A percentile compares a stretch with the other conserved stretches of the same genome.
Evolutionary conservation across 92 coral and sea anemone genomes (phyloP).

Genomic region (Umimayanthus kanabou): DNA sequence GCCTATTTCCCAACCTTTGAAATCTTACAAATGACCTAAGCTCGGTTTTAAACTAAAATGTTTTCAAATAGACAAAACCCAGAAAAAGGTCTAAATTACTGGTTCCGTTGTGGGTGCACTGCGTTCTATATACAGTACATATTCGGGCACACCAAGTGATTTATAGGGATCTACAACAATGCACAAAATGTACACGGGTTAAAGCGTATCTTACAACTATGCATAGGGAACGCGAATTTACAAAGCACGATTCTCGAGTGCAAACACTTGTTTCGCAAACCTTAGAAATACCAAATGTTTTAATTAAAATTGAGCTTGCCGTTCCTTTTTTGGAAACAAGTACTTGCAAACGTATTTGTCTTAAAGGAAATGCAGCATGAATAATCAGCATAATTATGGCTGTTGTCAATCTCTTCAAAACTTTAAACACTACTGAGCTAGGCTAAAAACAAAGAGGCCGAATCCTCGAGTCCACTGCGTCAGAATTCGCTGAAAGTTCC

Average conservation of each 20-base stretch:
- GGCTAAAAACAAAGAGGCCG: no score
- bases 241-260: neutral
- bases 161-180: neutral
- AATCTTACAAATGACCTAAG: neutral
- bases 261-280: neutral
- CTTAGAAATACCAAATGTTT: neutral
- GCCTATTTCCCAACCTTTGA: neutral
- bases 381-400: neutral
- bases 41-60: slow-evolving; percentile 21
- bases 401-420: neutral
- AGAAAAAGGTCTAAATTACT: neutral
- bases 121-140: slow-evolving; percentile 11
- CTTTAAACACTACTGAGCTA: no score
- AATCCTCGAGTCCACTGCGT: no score
- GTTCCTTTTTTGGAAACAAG: neutral
- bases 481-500: no score
- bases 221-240: slow-evolving; percentile 9
- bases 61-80: slow-evolving; percentile 8
- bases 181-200: neutral
- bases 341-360: neutral
- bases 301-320: no score
- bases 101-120: neutral
- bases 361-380: neutral
- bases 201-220: slow-evolving; percentile 15
- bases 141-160: neutral